Evolutionary conservation across 2,888 invertebrate species (phyloP).

Genomic region (Ligdia adustata): DNA sequence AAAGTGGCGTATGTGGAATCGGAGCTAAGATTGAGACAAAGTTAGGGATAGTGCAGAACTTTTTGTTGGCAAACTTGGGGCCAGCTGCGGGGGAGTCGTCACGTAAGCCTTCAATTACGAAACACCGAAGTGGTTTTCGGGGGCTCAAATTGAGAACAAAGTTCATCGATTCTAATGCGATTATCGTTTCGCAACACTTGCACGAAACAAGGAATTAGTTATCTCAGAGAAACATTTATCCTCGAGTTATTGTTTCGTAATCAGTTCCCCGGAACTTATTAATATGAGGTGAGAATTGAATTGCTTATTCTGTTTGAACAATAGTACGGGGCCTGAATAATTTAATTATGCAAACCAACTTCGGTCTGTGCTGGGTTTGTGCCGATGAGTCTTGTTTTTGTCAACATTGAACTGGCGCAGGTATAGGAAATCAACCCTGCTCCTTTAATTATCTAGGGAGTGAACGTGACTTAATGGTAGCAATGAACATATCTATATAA

Average conservation of each 20-base stretch:
- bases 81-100: slow-evolving; percentile 75
- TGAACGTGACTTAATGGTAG: too few species aligned
- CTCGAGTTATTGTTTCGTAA: slow-evolving; percentile 25
- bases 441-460: too few species aligned
- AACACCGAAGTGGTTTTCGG: slow-evolving; percentile 74
- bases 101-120: slow-evolving; percentile 83
- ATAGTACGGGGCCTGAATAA: slow-evolving; percentile 9
- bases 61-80: slow-evolving; percentile 68
- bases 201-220: slow-evolving; percentile 43
- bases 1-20: slow-evolving; percentile 61
- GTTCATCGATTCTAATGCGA: slow-evolving; percentile 73
- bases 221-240: slow-evolving; percentile 35
- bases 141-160: slow-evolving; percentile 67
- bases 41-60: slow-evolving; percentile 68
- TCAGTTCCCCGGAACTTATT: slow-evolving; percentile 21
- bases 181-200: slow-evolving; percentile 60
- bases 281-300: slow-evolving; percentile 22
- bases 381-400: not conserved
- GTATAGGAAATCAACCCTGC: too few species aligned
- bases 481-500: too few species aligned
- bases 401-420: slow-evolving; percentile 1
- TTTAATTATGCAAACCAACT: slow-evolving; percentile 5
- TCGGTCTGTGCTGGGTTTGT: slow-evolving; percentile 1
- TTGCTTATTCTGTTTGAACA: slow-evolving; percentile 20
- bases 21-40: slow-evolving; percentile 78